Percentiles rank a stretch among this genome's conserved stretches.
phyloP scores from a whole-genome alignment of 2,888 invertebrate genomes.

The Julus scandinavius region DNA sequence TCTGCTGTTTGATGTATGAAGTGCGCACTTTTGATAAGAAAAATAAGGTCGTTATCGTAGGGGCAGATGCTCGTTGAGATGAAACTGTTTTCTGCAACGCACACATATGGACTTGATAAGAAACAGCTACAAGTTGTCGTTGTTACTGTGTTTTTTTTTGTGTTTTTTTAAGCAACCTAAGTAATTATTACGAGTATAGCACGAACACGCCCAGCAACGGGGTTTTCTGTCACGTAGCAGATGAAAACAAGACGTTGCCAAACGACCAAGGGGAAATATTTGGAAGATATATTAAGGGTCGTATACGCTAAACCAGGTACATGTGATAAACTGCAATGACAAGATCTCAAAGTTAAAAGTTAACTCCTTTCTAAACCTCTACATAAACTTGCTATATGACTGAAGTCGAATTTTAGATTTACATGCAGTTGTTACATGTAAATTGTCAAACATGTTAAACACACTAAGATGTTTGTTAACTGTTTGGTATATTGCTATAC shows the following conservation, averaged over 20 bases:
- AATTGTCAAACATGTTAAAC: no score
- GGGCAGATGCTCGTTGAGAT: constrained; percentile 37
- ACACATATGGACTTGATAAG: constrained; percentile 20
- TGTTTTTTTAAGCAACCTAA: background rate
- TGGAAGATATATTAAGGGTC: background rate
- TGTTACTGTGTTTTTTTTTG: background rate
- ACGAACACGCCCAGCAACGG: constrained; percentile 18
- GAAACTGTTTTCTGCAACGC: constrained; percentile 26
- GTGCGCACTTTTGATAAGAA: constrained; percentile 25
- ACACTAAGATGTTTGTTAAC: no score
- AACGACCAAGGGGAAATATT: background rate
- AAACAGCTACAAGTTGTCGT: constrained; percentile 39
- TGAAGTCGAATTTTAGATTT: no score
- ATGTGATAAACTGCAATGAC: no score
- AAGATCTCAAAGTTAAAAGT: no score
- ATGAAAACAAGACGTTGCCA: constrained; percentile 35
- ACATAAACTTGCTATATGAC: no score
- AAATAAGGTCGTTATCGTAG: constrained; percentile 39
- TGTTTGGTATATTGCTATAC: no score
- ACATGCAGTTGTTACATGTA: no score
- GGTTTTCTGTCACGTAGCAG: background rate
- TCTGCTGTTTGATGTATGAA: constrained; percentile 25
- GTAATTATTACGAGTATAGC: background rate
- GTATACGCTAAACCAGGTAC: no score
- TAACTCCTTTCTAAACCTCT: no score